Conservation (phyloP, 2,888 invertebrate species). For the Steinernema carpocapsae region DNA sequence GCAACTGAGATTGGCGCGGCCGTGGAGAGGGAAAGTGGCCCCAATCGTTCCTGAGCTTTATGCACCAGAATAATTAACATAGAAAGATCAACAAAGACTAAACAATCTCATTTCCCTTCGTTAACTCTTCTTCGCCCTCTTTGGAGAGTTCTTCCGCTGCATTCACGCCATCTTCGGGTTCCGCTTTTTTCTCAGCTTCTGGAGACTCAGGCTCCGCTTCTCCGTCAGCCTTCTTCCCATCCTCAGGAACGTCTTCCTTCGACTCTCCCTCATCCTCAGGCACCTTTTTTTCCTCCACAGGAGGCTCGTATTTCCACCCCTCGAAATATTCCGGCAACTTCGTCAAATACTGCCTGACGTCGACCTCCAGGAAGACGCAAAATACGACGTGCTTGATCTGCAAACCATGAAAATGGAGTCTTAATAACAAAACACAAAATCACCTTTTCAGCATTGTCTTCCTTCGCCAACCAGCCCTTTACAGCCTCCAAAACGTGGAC, state of each 20-base stretch:
- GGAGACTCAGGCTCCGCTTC: background rate
- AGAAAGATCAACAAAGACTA: background rate
- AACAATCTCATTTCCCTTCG: background rate
- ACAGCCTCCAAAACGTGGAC: background rate
- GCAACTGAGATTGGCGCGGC: constrained; percentile 3
- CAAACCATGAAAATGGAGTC: background rate
- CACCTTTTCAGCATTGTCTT: constrained; percentile 20
- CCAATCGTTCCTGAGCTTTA: background rate
- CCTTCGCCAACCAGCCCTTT: constrained; percentile 10
- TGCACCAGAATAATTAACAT: background rate
- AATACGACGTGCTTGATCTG: constrained; percentile 32
- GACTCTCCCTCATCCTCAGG: background rate
- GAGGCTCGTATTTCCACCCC: background rate
- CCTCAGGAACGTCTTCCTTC: background rate
- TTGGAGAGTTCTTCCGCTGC: background rate
- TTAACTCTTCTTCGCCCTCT: background rate
- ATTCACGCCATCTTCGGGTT: background rate
- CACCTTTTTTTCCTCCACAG: background rate
- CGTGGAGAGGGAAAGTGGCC: background rate
- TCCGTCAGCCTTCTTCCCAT: background rate
- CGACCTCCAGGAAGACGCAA: constrained; percentile 8
- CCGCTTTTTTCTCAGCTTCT: background rate
- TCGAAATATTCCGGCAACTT: constrained; percentile 11
- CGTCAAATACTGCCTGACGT: constrained; percentile 4
- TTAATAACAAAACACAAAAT: background rate